phyloP scores from a whole-genome alignment of 2,888 invertebrate genomes.

The Octodonta nipae region DNA sequence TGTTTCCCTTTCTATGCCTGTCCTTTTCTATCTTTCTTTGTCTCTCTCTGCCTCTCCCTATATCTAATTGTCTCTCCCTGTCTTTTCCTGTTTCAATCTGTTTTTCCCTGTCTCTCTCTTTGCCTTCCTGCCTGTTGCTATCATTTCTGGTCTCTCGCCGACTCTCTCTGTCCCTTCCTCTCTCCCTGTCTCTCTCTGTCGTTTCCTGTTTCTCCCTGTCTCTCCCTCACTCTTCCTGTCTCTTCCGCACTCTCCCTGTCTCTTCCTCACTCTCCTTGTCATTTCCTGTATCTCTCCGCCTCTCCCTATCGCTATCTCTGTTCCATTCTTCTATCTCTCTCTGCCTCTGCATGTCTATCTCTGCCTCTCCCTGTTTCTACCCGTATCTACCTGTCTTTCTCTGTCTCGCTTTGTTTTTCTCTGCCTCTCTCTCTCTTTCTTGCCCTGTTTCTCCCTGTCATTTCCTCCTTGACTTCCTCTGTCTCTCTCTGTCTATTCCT shows the following conservation, averaged over 20 bases:
- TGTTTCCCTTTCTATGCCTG: neutral
- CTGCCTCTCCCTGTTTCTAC: neutral
- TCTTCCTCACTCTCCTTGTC: too few relatives aligned
- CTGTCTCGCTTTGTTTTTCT: neutral
- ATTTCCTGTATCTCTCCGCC: too few relatives aligned
- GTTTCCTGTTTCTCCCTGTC: neutral
- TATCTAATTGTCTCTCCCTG: neutral
- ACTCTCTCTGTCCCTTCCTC: neutral
- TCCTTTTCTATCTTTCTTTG: neutral
- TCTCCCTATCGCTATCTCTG: too few relatives aligned
- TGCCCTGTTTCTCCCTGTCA: neutral
- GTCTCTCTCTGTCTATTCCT: neutral
- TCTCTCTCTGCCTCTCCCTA: neutral
- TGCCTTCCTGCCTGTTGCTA: neutral
- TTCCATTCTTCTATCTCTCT: neutral
- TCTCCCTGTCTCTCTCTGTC: neutral
- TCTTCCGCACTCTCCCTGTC: too few relatives aligned
- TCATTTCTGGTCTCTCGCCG: neutral
- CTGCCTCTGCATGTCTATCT: neutral
- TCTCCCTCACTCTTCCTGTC: neutral
- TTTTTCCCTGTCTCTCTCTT: neutral
- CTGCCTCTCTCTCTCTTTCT: neutral
- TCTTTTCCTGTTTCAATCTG: neutral
- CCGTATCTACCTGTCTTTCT: neutral
- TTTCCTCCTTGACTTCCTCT: neutral